Base-by-base conservation (phyloP, 2,113 vertebrate genomes). In the Lichenostomus cassidix region DNA sequence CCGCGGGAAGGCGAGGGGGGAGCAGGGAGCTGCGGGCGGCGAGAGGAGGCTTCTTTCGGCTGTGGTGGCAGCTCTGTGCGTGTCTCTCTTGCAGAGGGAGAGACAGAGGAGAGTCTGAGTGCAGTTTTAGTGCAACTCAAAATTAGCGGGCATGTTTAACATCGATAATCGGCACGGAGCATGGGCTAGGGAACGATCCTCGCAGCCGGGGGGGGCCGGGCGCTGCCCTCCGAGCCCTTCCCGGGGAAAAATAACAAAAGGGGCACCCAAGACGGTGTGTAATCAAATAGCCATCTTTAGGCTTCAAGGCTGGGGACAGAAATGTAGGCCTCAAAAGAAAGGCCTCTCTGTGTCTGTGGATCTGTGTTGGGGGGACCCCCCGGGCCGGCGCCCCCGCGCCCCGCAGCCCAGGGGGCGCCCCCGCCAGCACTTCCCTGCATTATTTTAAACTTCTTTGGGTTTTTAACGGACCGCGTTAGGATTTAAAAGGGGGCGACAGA, bases 101-200 rank as follows among this genome's bases (percentile, higher is more conserved):
- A 97, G 79, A 95, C 89, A 83, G 85, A 97, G 87, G 95, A 94
- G 97, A 97, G 93, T 97, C 98, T 97, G 98, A 98, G 98, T 95
- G 98, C 98, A 98, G 98, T 98, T 98, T 98, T 97, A 97, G 98
- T 98, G 98, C 98, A 98, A 98, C 98, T 99, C 98, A 98, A 99
- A 99, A 99, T 99, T 98, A 99, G 99, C 99, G 99, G 98, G 98
- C 99, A 98, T 98, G 98, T 98, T 98, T 98, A 97, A 98, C 98
- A 98, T 99, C 98, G 99, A 99, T 99, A 98, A 99, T 98, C 98
- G 98, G 98, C 98, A 97, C 97, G 95, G 98, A 98, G 98, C 97
- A 97, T 96, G 96, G 98, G 97, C 98, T 95, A 93, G 98, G 98
- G 98, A 97, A 98, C 94, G 97, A 94, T 97, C 97, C 97, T 98